phyloP scores from a whole-genome alignment of 2,113 vertebrate species.

The Onychostruthus taczanowskii region DNA sequence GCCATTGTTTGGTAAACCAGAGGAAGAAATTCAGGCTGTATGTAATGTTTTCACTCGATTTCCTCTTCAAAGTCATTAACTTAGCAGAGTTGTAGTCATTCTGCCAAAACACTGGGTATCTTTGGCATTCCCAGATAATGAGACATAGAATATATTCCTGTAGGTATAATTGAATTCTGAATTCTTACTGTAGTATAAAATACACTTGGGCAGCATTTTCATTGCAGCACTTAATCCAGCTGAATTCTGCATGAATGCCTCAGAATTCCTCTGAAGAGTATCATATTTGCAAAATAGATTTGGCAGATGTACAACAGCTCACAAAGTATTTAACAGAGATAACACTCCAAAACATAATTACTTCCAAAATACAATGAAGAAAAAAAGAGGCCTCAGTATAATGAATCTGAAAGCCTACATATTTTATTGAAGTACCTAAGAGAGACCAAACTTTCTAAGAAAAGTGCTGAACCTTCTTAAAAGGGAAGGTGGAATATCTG shows the following conservation, averaged over 20 bases:
- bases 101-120: neutral
- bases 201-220: constrained; percentile 38
- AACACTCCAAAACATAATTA: constrained; percentile 20
- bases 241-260: constrained; percentile 7
- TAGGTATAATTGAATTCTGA: constrained; percentile 44
- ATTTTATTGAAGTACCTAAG: neutral
- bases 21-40: neutral
- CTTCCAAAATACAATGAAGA: neutral
- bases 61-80: constrained; percentile 10
- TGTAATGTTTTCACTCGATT: neutral
- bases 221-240: constrained; percentile 34
- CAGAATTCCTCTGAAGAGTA: constrained; percentile 20
- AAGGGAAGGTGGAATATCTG: neutral
- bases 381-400: neutral
- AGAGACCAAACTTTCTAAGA: neutral
- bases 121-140: neutral
- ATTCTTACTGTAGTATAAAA: constrained; percentile 16
- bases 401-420: neutral
- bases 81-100: neutral
- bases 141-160: constrained; percentile 21
- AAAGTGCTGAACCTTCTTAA: neutral
- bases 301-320: constrained; percentile 1
- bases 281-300: constrained; percentile 6
- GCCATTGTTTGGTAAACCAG: neutral
- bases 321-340: constrained; percentile 16